These are phyloP conservation scores for Tridacna gigas DNA, from an alignment of 2,888 invertebrate species.

Conservation along the genomic window DNA sequence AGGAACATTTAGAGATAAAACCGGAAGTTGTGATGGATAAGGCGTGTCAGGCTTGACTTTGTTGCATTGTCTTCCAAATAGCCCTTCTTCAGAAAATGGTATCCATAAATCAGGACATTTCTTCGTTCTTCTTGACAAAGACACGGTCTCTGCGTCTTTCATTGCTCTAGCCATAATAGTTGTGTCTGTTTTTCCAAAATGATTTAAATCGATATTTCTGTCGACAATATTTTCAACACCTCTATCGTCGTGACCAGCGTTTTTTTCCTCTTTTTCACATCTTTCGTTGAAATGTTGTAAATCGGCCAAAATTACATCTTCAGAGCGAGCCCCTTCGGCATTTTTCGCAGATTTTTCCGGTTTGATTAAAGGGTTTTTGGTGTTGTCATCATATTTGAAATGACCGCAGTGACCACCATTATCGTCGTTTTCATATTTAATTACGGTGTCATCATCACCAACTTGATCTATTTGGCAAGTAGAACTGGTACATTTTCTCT, in stretches of 20 bases:
- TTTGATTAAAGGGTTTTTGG: too few species aligned
- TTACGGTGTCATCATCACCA: neutral
- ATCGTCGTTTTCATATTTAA: neutral
- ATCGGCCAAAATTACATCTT: too few species aligned
- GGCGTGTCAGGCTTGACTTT: neutral
- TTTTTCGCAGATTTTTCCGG: too few species aligned
- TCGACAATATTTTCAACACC: neutral
- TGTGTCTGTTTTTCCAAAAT: neutral
- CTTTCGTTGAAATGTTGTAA: too few species aligned
- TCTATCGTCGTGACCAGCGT: neutral
- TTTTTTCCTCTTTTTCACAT: neutral
- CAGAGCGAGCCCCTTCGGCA: too few species aligned
- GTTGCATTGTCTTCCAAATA: neutral
- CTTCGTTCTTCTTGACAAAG: neutral
- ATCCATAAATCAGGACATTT: neutral
- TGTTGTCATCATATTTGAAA: neutral
- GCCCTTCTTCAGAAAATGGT: neutral
- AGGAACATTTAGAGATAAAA: neutral
- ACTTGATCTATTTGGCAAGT: neutral
- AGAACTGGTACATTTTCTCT: neutral
- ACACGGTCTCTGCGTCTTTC: neutral
- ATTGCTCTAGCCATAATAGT: neutral
- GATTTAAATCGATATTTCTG: neutral
- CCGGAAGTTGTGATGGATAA: neutral
- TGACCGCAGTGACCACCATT: neutral